Evolutionary conservation across 2,797 vertebrate genomes (phyloP).

Genomic region (Chelon labrosus): DNA sequence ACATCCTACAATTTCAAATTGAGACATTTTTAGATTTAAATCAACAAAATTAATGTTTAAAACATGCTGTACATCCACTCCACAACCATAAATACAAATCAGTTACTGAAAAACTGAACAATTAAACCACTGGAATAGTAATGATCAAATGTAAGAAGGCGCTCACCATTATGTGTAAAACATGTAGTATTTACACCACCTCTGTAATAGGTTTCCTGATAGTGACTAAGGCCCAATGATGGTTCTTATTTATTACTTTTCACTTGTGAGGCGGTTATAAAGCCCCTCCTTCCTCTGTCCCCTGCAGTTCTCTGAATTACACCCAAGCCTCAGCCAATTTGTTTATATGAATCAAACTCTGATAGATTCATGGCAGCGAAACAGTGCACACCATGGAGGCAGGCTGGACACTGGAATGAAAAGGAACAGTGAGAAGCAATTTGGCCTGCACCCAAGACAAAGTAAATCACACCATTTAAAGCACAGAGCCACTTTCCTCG

Average conservation of each 20-base stretch:
- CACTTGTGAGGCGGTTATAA: slow-evolving; percentile 27
- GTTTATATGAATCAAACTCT: slow-evolving; percentile 65
- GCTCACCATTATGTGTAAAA: slow-evolving; percentile 31
- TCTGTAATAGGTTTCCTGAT: slow-evolving; percentile 59
- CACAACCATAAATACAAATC: slow-evolving; percentile 5
- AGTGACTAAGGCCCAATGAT: slow-evolving; percentile 59
- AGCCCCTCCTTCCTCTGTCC: slow-evolving; percentile 41
- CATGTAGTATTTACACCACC: slow-evolving; percentile 33
- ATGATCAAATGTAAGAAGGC: slow-evolving; percentile 16
- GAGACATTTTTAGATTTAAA: not conserved
- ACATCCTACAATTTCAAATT: slow-evolving; percentile 7
- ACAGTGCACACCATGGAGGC: slow-evolving; percentile 29
- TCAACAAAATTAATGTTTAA: not conserved
- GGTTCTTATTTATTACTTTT: slow-evolving; percentile 68
- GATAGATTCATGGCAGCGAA: slow-evolving; percentile 72
- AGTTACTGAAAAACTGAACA: not conserved
- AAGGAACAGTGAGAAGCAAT: slow-evolving; percentile 66
- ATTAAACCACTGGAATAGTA: slow-evolving; percentile 1
- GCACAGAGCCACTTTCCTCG: slow-evolving; percentile 36
- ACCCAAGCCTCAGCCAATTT: slow-evolving; percentile 65
- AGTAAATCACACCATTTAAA: slow-evolving; percentile 71
- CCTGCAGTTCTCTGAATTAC: slow-evolving; percentile 58
- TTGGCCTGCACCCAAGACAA: slow-evolving; percentile 60
- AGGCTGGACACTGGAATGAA: slow-evolving; percentile 50
- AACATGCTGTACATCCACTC: not conserved